phyloP scores from a whole-genome alignment of 2,888 invertebrate genomes.

The Diploptera punctata region DNA sequence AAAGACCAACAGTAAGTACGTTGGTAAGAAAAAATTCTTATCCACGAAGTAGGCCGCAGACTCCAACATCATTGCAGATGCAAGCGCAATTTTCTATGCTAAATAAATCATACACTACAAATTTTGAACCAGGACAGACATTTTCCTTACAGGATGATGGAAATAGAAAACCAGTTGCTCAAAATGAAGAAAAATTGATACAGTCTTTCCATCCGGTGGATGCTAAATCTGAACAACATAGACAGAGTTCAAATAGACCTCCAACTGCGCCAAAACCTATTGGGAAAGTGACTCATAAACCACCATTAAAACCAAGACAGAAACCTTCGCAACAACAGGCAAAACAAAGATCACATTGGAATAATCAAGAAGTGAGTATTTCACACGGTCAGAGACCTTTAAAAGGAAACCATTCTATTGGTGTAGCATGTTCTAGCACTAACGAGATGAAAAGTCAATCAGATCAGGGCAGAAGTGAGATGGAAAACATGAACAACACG shows the following conservation, averaged over 20 bases:
- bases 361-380: neutral
- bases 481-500: neutral
- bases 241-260: conserved; percentile 19
- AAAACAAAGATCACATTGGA: neutral
- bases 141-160: neutral
- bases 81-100: conserved; percentile 24
- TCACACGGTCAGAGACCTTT: neutral
- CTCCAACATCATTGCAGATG: conserved; percentile 26
- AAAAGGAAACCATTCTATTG: conserved; percentile 15
- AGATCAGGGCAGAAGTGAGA: neutral
- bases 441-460: neutral
- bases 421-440: neutral
- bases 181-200: neutral
- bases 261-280: conserved; percentile 40
- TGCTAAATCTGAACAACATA: neutral
- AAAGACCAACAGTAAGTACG: conserved; percentile 5
- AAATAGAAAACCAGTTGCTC: neutral
- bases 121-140: neutral
- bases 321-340: conserved; percentile 21
- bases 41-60: conserved; percentile 34
- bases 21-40: conserved; percentile 36
- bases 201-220: neutral
- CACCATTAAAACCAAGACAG: conserved; percentile 40
- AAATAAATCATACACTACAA: neutral
- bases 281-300: conserved; percentile 39